Evolutionary conservation across 2,797 vertebrate genomes (phyloP).

Genomic region (Trematomus bernacchii): DNA sequence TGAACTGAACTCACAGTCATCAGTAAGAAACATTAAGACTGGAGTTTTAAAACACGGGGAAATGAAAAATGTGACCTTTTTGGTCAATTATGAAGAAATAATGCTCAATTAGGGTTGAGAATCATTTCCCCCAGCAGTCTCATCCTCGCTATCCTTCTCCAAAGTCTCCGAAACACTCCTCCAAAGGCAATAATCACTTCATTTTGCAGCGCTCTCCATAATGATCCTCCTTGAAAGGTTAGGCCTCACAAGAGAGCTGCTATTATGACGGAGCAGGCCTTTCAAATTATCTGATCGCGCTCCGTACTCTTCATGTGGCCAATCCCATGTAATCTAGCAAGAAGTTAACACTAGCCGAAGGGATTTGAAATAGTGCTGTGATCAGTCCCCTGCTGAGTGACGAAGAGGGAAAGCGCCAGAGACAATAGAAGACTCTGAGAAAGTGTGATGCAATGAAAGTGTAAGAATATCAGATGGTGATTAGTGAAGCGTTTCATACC

Average conservation of each 20-base stretch:
- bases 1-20: slow-evolving; percentile 3
- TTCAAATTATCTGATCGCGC: slow-evolving; percentile 25
- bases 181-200: slow-evolving; percentile 51
- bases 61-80: slow-evolving; percentile 30
- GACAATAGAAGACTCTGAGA: not conserved
- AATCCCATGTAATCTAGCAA: slow-evolving; percentile 31
- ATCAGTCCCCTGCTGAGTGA: slow-evolving; percentile 16
- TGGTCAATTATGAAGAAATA: slow-evolving; percentile 48
- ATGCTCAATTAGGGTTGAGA: slow-evolving; percentile 44
- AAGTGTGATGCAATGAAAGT: slow-evolving; percentile 1
- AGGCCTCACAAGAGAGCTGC: slow-evolving; percentile 39
- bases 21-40: slow-evolving; percentile 15
- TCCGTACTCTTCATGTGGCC: slow-evolving; percentile 26
- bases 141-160: not conserved
- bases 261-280: slow-evolving; percentile 28
- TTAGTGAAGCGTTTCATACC: slow-evolving; percentile 20
- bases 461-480: slow-evolving; percentile 25
- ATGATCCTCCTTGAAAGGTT: slow-evolving; percentile 53
- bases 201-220: slow-evolving; percentile 42
- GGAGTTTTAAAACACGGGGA: not conserved
- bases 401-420: not conserved
- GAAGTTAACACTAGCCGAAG: slow-evolving; percentile 11
- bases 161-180: slow-evolving; percentile 13
- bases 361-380: slow-evolving; percentile 36
- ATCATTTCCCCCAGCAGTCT: slow-evolving; percentile 7